Evolutionary conservation across 2,888 invertebrate species (phyloP).

Genomic region (Drosophila subquinaria): DNA sequence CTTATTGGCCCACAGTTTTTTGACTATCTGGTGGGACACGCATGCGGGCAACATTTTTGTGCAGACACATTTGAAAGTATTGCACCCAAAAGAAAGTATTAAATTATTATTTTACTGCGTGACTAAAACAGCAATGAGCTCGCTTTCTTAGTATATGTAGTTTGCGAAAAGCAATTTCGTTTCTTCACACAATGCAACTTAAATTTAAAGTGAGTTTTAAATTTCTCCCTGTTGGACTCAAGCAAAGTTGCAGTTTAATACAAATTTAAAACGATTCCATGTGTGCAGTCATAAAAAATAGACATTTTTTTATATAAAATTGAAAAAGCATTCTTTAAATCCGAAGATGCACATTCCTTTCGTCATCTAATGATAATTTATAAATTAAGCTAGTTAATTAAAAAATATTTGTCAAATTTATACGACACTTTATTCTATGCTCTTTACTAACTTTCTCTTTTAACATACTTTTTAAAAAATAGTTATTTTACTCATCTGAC

Average conservation of each 20-base stretch:
- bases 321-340: no score
- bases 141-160: not conserved
- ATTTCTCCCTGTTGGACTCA: not conserved
- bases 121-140: constrained; percentile 24
- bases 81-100: constrained; percentile 55
- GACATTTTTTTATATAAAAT: no score
- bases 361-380: no score
- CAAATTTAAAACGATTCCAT: not conserved
- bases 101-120: constrained; percentile 56
- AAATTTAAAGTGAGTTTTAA: constrained; percentile 6
- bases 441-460: no score
- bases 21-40: constrained; percentile 14
- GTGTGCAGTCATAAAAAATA: no score
- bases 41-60: constrained; percentile 35
- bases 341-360: no score
- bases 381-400: no score
- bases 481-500: not conserved
- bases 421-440: no score
- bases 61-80: constrained; percentile 27
- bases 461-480: not conserved
- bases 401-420: no score
- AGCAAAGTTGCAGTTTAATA: not conserved
- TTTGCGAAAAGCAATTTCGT: constrained; percentile 24
- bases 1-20: constrained; percentile 61
- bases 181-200: constrained; percentile 27